These are phyloP conservation scores for Ammodramus savannarum DNA, from an alignment of 2,113 vertebrate genomes.

Conservation along the genomic window DNA sequence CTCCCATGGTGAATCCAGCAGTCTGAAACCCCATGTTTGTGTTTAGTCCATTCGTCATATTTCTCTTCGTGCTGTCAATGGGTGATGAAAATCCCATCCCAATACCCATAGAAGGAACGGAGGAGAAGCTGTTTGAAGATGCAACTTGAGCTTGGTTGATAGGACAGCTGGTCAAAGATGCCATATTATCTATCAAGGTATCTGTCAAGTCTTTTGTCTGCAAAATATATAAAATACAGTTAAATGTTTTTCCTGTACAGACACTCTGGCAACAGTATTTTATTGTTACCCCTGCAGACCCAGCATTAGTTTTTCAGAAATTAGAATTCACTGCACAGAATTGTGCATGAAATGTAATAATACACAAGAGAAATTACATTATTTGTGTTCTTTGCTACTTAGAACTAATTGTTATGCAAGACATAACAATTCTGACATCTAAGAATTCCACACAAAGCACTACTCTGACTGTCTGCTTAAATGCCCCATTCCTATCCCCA, in stretches of 20 bases:
- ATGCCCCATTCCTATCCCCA: neutral
- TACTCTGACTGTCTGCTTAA: neutral
- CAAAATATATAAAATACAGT: conserved; percentile 48
- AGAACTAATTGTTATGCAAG: neutral
- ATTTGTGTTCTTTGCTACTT: neutral
- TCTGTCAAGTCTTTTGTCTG: conserved; percentile 95
- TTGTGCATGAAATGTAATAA: neutral
- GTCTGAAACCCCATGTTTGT: conserved; percentile 82
- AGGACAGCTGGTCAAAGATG: conserved; percentile 81
- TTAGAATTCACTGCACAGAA: neutral
- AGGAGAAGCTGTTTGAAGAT: conserved; percentile 76
- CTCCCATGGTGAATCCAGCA: conserved; percentile 77
- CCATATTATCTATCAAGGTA: conserved; percentile 90
- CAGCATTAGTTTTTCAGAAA: neutral
- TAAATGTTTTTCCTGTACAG: neutral
- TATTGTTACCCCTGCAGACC: neutral
- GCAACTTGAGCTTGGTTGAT: conserved; percentile 75
- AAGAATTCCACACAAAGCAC: neutral
- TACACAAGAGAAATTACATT: neutral
- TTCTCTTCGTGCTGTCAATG: conserved; percentile 74
- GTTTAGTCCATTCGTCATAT: conserved; percentile 84
- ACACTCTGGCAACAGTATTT: neutral
- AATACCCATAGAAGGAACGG: conserved; percentile 71
- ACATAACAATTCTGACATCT: too few relatives aligned
- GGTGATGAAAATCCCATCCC: conserved; percentile 74